A percentile compares a stretch with the other conserved stretches of the same genome.
These are phyloP conservation scores for Pterostichus madidus DNA, from an alignment of 2,888 invertebrate genomes.

Conservation along the genomic window DNA sequence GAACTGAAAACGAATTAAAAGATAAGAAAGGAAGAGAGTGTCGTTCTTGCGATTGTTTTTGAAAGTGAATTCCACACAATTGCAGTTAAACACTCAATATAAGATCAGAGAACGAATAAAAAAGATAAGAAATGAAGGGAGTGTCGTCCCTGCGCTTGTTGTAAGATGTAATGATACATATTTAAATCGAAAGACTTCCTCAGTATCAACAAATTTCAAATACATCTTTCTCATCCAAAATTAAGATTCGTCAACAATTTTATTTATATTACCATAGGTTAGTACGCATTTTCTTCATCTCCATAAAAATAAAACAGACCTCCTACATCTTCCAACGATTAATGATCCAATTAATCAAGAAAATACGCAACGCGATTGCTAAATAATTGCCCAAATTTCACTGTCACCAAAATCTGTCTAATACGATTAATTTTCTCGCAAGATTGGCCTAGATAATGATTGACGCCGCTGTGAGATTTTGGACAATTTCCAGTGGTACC, in stretches of 20 bases:
- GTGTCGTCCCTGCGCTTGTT: too few species aligned
- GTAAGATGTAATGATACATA: too few species aligned
- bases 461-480: conserved; percentile 5
- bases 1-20: too few species aligned
- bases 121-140: too few species aligned
- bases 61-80: too few species aligned
- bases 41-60: too few species aligned
- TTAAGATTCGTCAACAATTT: conserved; percentile 1
- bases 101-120: too few species aligned
- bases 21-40: too few species aligned
- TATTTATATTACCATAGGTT: conserved; percentile 39
- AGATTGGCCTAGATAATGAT: conserved; percentile 51
- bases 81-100: too few species aligned
- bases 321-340: neutral
- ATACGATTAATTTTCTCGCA: conserved; percentile 31
- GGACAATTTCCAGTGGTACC: conserved; percentile 5
- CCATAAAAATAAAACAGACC: neutral
- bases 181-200: too few species aligned
- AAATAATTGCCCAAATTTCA: conserved; percentile 25
- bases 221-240: neutral
- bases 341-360: neutral
- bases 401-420: conserved; percentile 58
- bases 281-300: neutral
- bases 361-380: neutral
- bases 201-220: too few species aligned